phyloP scores from a whole-genome alignment of 2,797 vertebrate genomes.

The Pangasius krempfi region DNA sequence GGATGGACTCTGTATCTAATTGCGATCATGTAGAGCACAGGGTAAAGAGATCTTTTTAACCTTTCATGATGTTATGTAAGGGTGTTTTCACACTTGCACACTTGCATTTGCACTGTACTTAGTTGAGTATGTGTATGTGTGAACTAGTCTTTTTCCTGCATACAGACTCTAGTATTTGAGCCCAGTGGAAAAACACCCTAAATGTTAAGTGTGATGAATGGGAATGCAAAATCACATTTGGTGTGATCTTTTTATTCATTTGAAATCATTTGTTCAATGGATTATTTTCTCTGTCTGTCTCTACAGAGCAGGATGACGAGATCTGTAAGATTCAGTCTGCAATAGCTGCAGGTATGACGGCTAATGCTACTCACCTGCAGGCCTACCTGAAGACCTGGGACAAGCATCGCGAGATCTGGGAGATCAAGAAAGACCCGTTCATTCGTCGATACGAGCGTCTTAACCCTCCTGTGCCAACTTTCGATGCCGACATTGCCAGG shows the following conservation, averaged over 20 bases:
- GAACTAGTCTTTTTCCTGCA: background rate
- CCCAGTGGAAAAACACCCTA: background rate
- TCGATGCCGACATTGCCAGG: conserved; percentile 87
- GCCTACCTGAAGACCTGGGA: conserved; percentile 86
- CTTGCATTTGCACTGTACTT: background rate
- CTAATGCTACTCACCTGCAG: conserved; percentile 75
- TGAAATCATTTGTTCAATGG: background rate
- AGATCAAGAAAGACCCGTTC: conserved; percentile 84
- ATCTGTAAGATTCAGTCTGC: conserved; percentile 83
- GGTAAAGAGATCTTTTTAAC: conserved; percentile 1
- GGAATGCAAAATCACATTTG: conserved; percentile 11
- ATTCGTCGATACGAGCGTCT: conserved; percentile 82
- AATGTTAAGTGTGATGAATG: background rate
- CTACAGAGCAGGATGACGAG: conserved; percentile 82
- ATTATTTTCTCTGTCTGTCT: conserved; percentile 9
- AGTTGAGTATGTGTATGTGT: background rate
- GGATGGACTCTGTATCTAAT: background rate
- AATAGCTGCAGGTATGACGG: conserved; percentile 77
- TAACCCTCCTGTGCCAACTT: conserved; percentile 82
- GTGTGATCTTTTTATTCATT: background rate
- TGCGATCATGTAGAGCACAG: background rate
- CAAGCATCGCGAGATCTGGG: conserved; percentile 86
- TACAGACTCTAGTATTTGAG: background rate
- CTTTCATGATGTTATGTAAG: conserved; percentile 5
- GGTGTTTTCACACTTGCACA: background rate